phyloP scores from a whole-genome alignment of 2,797 vertebrate genomes.

The Halcyon smyrnensis region DNA sequence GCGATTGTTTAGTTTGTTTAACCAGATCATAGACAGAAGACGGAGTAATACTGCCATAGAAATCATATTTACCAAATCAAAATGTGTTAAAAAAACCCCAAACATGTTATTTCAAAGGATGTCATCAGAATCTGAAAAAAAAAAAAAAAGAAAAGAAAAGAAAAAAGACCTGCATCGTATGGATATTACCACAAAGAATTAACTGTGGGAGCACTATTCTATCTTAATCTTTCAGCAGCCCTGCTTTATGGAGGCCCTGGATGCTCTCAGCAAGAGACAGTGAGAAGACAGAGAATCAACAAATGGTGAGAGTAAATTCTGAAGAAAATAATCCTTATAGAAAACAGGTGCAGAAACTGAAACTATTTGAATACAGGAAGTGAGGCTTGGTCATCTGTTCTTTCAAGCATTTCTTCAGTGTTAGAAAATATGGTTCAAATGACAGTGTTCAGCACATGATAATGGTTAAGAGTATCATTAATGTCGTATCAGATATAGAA shows the following conservation, averaged over 20 bases:
- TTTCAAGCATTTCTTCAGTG: background rate
- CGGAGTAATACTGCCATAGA: background rate
- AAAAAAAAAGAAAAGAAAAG: background rate
- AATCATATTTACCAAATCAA: background rate
- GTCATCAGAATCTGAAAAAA: background rate
- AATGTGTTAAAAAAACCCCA: background rate
- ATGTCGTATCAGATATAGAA: background rate
- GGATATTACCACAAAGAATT: background rate
- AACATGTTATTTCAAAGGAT: background rate
- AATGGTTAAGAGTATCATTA: background rate
- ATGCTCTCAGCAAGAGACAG: slow-evolving; percentile 27
- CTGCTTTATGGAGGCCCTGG: slow-evolving; percentile 83
- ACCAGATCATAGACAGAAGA: background rate
- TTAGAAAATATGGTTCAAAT: background rate
- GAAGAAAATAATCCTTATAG: background rate
- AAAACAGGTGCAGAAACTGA: background rate
- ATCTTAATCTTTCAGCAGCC: slow-evolving; percentile 52
- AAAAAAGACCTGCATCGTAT: background rate
- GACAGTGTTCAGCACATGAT: background rate
- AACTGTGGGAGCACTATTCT: background rate
- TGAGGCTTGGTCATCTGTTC: background rate
- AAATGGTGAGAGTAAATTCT: slow-evolving; percentile 48
- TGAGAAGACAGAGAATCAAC: background rate
- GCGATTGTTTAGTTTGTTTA: background rate
- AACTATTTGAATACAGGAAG: background rate